These are phyloP conservation scores for Eupeodes latifasciatus DNA, from an alignment of 2,888 invertebrate species.

Conservation along the genomic window DNA sequence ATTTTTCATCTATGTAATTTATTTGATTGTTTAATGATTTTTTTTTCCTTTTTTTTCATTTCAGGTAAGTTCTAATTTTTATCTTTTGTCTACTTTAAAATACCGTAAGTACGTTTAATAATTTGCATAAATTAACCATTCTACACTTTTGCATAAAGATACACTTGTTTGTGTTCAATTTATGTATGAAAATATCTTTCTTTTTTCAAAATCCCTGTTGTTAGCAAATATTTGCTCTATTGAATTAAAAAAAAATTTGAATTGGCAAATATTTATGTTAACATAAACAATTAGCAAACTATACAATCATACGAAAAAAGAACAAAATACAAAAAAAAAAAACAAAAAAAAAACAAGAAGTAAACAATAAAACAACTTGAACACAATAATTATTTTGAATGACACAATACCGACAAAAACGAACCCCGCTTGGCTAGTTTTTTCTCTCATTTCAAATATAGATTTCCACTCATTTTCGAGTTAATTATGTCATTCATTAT, in stretches of 20 bases:
- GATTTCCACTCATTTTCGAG: conserved; percentile 30
- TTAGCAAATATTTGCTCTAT: conserved; percentile 5
- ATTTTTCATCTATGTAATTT: background rate
- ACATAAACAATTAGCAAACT: conserved; percentile 1
- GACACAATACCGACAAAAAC: conserved; percentile 6
- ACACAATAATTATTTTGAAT: conserved; percentile 38
- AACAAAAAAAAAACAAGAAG: background rate
- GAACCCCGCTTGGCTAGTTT: conserved; percentile 36
- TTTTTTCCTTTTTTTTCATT: conserved; percentile 10
- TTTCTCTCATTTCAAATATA: background rate
- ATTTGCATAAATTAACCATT: conserved; percentile 7
- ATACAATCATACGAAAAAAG: background rate
- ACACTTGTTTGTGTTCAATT: background rate
- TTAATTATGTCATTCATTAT: conserved; percentile 50
- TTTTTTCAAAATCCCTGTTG: no score
- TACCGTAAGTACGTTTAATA: background rate
- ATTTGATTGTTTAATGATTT: background rate
- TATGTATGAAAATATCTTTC: background rate
- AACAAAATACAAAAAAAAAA: background rate
- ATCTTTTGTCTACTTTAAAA: background rate
- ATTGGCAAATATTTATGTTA: background rate
- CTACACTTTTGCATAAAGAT: background rate
- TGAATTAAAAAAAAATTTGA: conserved; percentile 12
- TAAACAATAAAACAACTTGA: conserved; percentile 12
- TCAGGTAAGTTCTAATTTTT: conserved; percentile 26